These are phyloP conservation scores for Rattus rattus DNA, from an alignment of 2,113 vertebrate species.

Conservation along the genomic window DNA sequence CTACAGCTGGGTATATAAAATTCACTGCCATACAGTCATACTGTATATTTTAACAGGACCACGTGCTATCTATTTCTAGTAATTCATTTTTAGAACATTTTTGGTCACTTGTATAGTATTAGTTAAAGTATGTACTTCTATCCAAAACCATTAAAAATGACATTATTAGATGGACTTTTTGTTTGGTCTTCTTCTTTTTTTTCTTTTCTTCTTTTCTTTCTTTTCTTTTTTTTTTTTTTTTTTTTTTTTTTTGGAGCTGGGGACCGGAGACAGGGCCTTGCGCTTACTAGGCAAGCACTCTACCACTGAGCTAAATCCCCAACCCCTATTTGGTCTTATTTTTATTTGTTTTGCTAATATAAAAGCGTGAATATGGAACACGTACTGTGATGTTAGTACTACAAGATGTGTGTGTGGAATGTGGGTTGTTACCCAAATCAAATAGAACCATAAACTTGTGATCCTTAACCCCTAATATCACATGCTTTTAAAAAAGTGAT, in stretches of 20 bases:
- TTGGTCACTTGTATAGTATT: not conserved
- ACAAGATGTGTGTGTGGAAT: not conserved
- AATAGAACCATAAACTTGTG: not conserved
- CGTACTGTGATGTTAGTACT: not conserved
- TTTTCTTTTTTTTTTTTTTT: no score
- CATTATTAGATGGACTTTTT: not conserved
- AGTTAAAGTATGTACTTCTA: not conserved
- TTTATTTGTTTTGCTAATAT: not conserved
- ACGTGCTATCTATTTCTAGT: not conserved
- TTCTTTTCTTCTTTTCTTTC: no score
- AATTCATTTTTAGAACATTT: not conserved
- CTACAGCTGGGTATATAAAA: not conserved
- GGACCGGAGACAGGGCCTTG: no score
- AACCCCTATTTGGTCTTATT: not conserved
- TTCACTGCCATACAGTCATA: not conserved
- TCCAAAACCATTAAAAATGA: not conserved
- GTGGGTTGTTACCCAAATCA: not conserved
- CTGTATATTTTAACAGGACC: not conserved
- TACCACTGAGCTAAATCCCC: no score
- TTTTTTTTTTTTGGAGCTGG: no score
- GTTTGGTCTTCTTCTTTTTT: not conserved
- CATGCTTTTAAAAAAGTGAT: not conserved
- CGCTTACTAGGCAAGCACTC: no score
- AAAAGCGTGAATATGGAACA: not conserved
- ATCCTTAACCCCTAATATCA: not conserved